phyloP scores from a whole-genome alignment of 2,888 invertebrate genomes.

The Tiliacea citrago region DNA sequence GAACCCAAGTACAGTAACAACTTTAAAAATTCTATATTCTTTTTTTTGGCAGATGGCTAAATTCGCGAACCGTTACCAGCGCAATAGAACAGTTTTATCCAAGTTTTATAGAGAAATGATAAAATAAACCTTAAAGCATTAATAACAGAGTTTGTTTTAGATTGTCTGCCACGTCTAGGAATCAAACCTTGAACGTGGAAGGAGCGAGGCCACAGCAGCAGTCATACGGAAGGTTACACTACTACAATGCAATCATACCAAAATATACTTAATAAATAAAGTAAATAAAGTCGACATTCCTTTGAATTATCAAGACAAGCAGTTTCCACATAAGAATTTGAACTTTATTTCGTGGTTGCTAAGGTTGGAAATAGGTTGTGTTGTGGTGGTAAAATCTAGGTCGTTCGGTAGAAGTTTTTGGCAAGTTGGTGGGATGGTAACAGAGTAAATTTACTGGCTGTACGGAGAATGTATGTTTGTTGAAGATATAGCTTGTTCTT shows the following conservation, averaged over 20 bases:
- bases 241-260: constrained; percentile 49
- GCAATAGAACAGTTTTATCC: constrained; percentile 57
- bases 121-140: constrained; percentile 37
- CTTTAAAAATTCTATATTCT: constrained; percentile 35
- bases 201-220: constrained; percentile 80
- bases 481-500: constrained; percentile 37
- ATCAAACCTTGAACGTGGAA: constrained; percentile 87
- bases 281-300: constrained; percentile 61
- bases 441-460: constrained; percentile 58
- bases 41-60: constrained; percentile 55
- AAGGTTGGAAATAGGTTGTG: constrained; percentile 43
- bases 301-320: constrained; percentile 17
- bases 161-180: constrained; percentile 62
- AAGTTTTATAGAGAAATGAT: background rate
- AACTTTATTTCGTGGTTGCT: constrained; percentile 31
- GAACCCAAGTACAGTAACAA: constrained; percentile 36
- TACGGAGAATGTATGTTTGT: constrained; percentile 49
- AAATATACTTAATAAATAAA: constrained; percentile 49
- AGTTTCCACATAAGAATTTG: constrained; percentile 23
- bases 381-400: constrained; percentile 58
- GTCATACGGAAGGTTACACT: constrained; percentile 80
- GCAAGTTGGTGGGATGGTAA: constrained; percentile 69
- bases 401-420: constrained; percentile 67
- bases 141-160: constrained; percentile 54
- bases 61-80: constrained; percentile 55